Evolutionary conservation across 2,888 invertebrate genomes (phyloP).

Genomic region (Lordiphosa andalusiaca): DNA sequence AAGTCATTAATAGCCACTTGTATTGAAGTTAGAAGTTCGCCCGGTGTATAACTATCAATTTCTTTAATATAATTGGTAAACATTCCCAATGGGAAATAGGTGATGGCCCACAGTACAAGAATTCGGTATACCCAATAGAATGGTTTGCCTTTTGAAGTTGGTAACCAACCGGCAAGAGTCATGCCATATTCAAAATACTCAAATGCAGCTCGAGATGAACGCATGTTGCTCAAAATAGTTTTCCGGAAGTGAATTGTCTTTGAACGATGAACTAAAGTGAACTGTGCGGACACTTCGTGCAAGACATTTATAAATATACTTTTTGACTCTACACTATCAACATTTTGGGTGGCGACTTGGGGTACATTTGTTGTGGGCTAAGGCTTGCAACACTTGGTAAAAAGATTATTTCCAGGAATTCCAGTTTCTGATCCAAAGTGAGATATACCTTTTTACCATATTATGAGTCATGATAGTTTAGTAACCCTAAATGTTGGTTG

Average conservation of each 20-base stretch:
- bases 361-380: too few species aligned
- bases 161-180: slow-evolving; percentile 29
- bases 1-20: slow-evolving; percentile 35
- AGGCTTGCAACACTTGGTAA: too few species aligned
- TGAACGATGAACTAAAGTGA: too few species aligned
- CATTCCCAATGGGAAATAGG: slow-evolving; percentile 35
- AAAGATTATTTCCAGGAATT: too few species aligned
- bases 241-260: too few species aligned
- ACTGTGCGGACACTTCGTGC: background rate
- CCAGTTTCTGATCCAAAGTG: too few species aligned
- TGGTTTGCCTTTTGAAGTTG: background rate
- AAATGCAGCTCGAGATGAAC: slow-evolving; percentile 24
- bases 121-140: slow-evolving; percentile 13
- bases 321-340: too few species aligned
- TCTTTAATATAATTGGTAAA: slow-evolving; percentile 22
- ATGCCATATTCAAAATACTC: slow-evolving; percentile 29
- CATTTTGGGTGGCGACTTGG: too few species aligned
- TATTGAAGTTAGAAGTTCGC: slow-evolving; percentile 46
- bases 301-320: too few species aligned
- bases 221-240: background rate
- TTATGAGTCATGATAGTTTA: too few species aligned
- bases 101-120: slow-evolving; percentile 13
- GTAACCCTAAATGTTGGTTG: too few species aligned
- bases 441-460: too few species aligned
- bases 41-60: slow-evolving; percentile 19